phyloP scores from a whole-genome alignment of 2,888 invertebrate genomes.

The Oscheius sp. region DNA sequence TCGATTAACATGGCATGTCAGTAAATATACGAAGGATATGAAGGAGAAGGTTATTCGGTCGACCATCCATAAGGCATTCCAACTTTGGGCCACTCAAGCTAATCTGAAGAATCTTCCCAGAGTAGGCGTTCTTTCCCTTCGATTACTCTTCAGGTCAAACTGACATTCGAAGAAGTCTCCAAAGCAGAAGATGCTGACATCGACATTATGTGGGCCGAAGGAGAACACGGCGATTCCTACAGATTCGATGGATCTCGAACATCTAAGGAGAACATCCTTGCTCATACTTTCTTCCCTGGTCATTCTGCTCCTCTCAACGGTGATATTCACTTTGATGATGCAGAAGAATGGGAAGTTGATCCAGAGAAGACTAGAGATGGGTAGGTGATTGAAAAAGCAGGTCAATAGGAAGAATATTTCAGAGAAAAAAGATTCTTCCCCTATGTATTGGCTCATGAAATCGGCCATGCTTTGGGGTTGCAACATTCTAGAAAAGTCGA shows the following conservation, averaged over 20 bases:
- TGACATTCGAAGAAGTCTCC: slow-evolving; percentile 66
- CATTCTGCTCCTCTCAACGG: slow-evolving; percentile 66
- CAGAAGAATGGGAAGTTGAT: slow-evolving; percentile 59
- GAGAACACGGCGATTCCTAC: slow-evolving; percentile 66
- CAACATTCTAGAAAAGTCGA: slow-evolving; percentile 61
- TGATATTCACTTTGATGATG: slow-evolving; percentile 70
- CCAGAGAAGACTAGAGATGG: slow-evolving; percentile 27
- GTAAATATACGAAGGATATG: slow-evolving; percentile 67
- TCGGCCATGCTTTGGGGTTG: slow-evolving; percentile 69
- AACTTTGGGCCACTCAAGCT: slow-evolving; percentile 77
- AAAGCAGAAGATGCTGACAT: slow-evolving; percentile 79
- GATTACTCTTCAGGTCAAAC: slow-evolving; percentile 72
- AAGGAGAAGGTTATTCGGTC: slow-evolving; percentile 55
- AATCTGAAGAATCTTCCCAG: slow-evolving; percentile 39
- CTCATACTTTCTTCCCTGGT: slow-evolving; percentile 70
- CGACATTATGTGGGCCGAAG: slow-evolving; percentile 79
- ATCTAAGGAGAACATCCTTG: slow-evolving; percentile 64
- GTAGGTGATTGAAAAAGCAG: neutral
- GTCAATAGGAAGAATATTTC: neutral
- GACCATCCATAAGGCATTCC: slow-evolving; percentile 75
- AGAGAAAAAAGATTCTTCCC: slow-evolving; percentile 56
- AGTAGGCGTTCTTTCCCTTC: slow-evolving; percentile 13
- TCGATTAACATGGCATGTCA: slow-evolving; percentile 64
- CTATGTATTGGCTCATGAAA: slow-evolving; percentile 72
- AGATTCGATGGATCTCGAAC: slow-evolving; percentile 62